phyloP scores from a whole-genome alignment of 2,888 invertebrate species.

The Andrena praecox region DNA sequence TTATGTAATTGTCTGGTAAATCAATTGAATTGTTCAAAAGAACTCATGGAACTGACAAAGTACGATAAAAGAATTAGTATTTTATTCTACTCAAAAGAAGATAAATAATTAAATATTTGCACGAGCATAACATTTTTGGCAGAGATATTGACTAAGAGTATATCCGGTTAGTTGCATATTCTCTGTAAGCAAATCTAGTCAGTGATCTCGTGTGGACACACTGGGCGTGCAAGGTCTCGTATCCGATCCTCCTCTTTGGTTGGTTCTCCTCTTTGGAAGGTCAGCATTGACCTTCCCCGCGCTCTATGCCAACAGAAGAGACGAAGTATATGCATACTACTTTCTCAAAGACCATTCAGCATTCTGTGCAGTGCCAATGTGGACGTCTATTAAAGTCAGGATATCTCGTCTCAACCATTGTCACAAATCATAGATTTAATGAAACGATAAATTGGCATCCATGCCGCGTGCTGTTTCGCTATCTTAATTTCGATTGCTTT shows the following conservation, averaged over 20 bases:
- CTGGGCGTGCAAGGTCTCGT: conserved; percentile 29
- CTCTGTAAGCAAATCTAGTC: neutral
- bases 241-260: conserved; percentile 41
- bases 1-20: too few species aligned
- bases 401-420: conserved; percentile 51
- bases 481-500: conserved; percentile 11
- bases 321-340: conserved; percentile 23
- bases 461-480: conserved; percentile 47
- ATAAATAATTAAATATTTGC: too few species aligned
- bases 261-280: conserved; percentile 38
- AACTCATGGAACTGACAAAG: too few species aligned
- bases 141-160: neutral
- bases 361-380: conserved; percentile 60
- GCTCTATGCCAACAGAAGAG: conserved; percentile 34
- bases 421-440: conserved; percentile 71
- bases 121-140: neutral
- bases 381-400: conserved; percentile 67
- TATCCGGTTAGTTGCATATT: neutral
- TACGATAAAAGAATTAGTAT: too few species aligned
- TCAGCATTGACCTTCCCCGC: conserved; percentile 60
- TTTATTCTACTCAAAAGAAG: too few species aligned
- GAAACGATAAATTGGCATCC: conserved; percentile 70
- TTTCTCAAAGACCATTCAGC: conserved; percentile 57
- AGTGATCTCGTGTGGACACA: conserved; percentile 1
- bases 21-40: too few species aligned